These are phyloP conservation scores for Stegostoma tigrinum DNA, from an alignment of 2,113 vertebrate genomes.

Conservation along the genomic window DNA sequence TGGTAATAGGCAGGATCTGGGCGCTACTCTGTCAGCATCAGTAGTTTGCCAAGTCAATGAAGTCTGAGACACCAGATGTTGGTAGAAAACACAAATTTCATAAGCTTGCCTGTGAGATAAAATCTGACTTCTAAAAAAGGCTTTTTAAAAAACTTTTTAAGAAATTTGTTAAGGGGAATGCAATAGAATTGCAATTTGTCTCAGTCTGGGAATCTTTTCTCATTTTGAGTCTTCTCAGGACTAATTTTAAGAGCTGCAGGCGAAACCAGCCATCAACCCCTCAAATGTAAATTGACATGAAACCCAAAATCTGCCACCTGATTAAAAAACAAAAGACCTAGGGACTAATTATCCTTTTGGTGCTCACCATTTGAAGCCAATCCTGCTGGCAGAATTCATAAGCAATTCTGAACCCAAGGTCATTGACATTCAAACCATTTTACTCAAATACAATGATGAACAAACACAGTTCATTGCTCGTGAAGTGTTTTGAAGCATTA, in stretches of 20 bases:
- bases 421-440: not conserved
- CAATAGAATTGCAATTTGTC: not conserved
- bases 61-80: too few relatives aligned
- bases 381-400: not conserved
- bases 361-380: not conserved
- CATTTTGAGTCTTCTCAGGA: not conserved
- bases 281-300: not conserved
- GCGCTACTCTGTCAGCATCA: too few relatives aligned
- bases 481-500: not conserved
- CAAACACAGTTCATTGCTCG: not conserved
- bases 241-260: not conserved
- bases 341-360: not conserved
- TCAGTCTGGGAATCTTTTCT: not conserved
- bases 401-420: not conserved
- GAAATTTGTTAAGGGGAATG: not conserved
- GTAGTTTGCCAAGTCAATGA: too few relatives aligned
- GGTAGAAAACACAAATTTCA: too few relatives aligned
- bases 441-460: not conserved
- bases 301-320: not conserved
- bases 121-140: too few relatives aligned
- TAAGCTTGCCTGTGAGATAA: too few relatives aligned
- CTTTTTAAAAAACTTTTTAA: too few relatives aligned
- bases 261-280: not conserved
- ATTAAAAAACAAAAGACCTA: not conserved
- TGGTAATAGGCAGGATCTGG: too few relatives aligned